A percentile compares a stretch with the other conserved stretches of the same genome.
phyloP scores from a whole-genome alignment of 1,140 invertebrate genomes.

The Lerema accius region DNA sequence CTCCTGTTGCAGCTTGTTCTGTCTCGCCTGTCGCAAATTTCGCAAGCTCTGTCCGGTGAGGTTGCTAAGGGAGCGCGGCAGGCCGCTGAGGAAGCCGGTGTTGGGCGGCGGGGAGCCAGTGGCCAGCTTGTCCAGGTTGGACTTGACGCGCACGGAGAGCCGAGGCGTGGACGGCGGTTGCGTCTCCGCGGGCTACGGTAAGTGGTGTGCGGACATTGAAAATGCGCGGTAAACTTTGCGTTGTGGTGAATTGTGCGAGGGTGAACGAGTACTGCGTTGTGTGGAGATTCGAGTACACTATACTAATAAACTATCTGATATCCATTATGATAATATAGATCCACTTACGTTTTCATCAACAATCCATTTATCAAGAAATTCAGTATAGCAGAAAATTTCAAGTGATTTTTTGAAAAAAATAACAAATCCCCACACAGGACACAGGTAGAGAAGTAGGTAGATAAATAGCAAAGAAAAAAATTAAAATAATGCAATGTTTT shows the following conservation, averaged over 20 bases:
- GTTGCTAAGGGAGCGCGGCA: slow-evolving; percentile 83
- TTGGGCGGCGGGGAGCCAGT: slow-evolving; percentile 26
- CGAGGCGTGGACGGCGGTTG: slow-evolving; percentile 51
- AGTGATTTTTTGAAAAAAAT: too few relatives aligned
- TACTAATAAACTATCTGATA: too few relatives aligned
- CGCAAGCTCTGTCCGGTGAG: slow-evolving; percentile 76
- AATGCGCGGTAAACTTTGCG: slow-evolving; percentile 4
- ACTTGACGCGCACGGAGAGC: slow-evolving; percentile 43
- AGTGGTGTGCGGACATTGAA: slow-evolving; percentile 4
- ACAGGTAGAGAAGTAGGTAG: background rate
- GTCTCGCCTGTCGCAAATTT: slow-evolving; percentile 57
- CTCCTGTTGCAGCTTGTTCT: slow-evolving; percentile 42
- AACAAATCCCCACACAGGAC: slow-evolving; percentile 21
- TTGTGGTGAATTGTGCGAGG: background rate
- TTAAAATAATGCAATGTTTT: slow-evolving; percentile 4
- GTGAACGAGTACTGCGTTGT: background rate
- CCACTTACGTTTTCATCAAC: background rate
- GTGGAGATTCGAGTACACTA: slow-evolving; percentile 10
- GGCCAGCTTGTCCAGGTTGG: slow-evolving; percentile 13
- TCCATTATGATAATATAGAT: too few relatives aligned
- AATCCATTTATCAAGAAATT: too few relatives aligned
- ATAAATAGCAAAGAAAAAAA: background rate
- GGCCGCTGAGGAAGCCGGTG: slow-evolving; percentile 77
- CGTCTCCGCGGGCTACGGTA: slow-evolving; percentile 41
- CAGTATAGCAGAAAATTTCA: too few relatives aligned